phyloP scores from a whole-genome alignment of 1,140 invertebrate genomes.

The Calosoma granatense region DNA sequence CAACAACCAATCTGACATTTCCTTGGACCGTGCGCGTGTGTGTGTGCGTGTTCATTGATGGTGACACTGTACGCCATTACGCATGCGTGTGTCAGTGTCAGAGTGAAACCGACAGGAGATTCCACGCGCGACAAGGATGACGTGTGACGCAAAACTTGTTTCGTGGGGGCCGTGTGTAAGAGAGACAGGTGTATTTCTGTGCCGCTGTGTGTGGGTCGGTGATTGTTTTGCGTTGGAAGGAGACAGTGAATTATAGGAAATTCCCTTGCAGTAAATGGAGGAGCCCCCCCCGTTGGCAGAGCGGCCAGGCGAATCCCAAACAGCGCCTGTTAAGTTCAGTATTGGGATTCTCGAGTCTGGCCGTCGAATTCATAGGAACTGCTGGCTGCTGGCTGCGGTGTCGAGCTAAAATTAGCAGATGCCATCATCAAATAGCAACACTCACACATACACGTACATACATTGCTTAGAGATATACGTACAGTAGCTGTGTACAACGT shows the following conservation, averaged over 20 bases:
- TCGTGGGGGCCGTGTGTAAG: not conserved
- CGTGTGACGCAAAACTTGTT: not conserved
- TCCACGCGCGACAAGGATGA: not conserved
- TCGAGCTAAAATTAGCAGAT: too few species aligned
- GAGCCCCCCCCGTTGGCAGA: not conserved
- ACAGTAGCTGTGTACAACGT: not conserved
- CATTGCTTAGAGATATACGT: not conserved
- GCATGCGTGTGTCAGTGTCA: not conserved
- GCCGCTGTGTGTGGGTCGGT: not conserved
- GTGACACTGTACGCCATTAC: too few species aligned
- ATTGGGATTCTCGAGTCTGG: not conserved
- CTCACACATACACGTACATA: too few species aligned
- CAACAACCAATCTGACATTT: too few species aligned
- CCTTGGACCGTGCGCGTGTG: too few species aligned
- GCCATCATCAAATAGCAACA: too few species aligned
- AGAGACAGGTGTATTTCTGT: conserved; percentile 3
- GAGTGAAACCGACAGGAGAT: not conserved
- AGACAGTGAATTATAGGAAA: conserved; percentile 1
- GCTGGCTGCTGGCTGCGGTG: too few species aligned
- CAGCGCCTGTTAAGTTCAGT: not conserved
- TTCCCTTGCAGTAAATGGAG: conserved; percentile 6
- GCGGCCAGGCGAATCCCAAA: not conserved
- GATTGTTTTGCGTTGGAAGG: conserved; percentile 1
- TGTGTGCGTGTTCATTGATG: not conserved
- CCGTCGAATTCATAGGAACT: too few species aligned